These are phyloP conservation scores for Mycalesis mineus DNA, from an alignment of 2,888 invertebrate species.

Conservation along the genomic window DNA sequence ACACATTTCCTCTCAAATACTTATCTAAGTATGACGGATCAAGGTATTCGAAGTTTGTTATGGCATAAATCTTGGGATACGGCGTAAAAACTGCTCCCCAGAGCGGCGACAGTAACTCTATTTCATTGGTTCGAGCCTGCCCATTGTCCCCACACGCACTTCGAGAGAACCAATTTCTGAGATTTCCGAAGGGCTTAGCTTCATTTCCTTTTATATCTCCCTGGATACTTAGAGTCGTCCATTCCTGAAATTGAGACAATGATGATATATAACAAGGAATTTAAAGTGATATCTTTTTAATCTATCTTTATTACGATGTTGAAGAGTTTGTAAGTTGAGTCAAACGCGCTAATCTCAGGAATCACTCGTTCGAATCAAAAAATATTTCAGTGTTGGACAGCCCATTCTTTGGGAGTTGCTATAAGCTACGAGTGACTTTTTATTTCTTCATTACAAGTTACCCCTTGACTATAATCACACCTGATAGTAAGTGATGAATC, in stretches of 20 bases:
- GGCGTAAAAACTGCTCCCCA: constrained; percentile 57
- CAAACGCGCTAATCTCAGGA: too few relatives aligned
- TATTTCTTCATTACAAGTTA: too few relatives aligned
- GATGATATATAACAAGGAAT: constrained; percentile 21
- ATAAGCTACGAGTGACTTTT: too few relatives aligned
- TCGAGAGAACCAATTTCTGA: constrained; percentile 69
- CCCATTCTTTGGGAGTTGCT: too few relatives aligned
- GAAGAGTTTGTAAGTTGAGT: too few relatives aligned
- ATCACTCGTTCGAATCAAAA: too few relatives aligned
- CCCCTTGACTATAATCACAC: too few relatives aligned
- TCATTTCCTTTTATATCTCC: constrained; percentile 78
- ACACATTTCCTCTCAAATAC: neutral
- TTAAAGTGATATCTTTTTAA: neutral
- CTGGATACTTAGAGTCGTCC: constrained; percentile 74
- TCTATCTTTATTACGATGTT: too few relatives aligned
- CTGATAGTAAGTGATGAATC: too few relatives aligned
- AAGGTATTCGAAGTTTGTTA: constrained; percentile 32
- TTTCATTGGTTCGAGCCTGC: constrained; percentile 61
- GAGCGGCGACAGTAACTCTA: constrained; percentile 59
- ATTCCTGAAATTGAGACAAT: constrained; percentile 72
- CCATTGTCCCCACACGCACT: constrained; percentile 73
- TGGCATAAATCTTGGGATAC: constrained; percentile 59
- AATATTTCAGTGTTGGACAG: too few relatives aligned
- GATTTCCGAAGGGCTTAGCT: constrained; percentile 77
- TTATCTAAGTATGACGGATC: neutral